phyloP scores from a whole-genome alignment of 2,888 invertebrate genomes.

The Panorpa germanica region DNA sequence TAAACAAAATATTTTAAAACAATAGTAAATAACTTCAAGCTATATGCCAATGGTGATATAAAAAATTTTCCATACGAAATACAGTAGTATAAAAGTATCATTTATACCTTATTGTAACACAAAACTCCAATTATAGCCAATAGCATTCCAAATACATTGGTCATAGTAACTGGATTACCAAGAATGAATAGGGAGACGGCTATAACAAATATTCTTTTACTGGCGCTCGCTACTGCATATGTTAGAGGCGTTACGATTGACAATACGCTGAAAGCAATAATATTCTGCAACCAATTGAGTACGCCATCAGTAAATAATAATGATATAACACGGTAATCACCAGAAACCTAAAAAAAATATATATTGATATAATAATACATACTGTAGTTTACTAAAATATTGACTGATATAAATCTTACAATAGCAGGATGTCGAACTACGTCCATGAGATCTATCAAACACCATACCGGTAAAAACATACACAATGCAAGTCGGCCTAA shows the following conservation, averaged over 20 bases:
- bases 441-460: constrained; percentile 42
- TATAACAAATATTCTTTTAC: constrained; percentile 85
- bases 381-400: neutral
- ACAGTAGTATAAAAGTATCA: too few relatives aligned
- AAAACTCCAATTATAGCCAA: constrained; percentile 80
- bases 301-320: constrained; percentile 62
- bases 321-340: constrained; percentile 33
- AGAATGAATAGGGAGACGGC: constrained; percentile 69
- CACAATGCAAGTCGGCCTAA: constrained; percentile 61
- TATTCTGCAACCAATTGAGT: constrained; percentile 87
- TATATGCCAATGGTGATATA: too few relatives aligned
- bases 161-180: constrained; percentile 76
- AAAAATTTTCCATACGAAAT: too few relatives aligned
- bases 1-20: too few relatives aligned
- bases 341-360: constrained; percentile 23
- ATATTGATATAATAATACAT: constrained; percentile 7
- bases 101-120: constrained; percentile 63
- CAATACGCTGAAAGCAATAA: constrained; percentile 85
- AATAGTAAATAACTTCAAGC: too few relatives aligned
- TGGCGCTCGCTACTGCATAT: constrained; percentile 89
- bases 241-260: constrained; percentile 83
- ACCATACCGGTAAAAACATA: constrained; percentile 73
- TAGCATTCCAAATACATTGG: constrained; percentile 80
- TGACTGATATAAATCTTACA: constrained; percentile 25
- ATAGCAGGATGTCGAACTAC: constrained; percentile 40